A percentile compares a stretch with the other conserved stretches of the same genome.
Conservation (phyloP, 2,113 vertebrate species). For the Crypturellus undulatus region DNA sequence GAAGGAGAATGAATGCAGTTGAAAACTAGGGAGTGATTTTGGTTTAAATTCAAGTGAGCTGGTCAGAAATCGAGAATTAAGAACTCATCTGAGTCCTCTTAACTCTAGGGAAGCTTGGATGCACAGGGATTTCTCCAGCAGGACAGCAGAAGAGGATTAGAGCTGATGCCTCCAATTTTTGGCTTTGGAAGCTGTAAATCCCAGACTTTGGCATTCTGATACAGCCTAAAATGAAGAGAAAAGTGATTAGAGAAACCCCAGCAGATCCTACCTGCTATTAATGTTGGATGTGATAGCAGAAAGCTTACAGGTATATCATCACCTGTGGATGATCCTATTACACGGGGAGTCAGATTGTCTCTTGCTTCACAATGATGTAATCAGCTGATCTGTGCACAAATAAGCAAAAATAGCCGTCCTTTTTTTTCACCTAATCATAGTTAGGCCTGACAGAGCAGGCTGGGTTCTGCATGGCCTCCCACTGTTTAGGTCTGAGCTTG, state of each 20-base stretch:
- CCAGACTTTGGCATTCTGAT: neutral
- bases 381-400: neutral
- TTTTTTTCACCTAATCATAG: neutral
- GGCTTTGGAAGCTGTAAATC: neutral
- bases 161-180: neutral
- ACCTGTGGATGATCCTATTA: neutral
- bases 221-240: accelerated
- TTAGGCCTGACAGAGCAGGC: neutral
- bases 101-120: neutral
- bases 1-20: neutral
- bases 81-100: neutral
- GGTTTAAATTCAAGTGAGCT: neutral
- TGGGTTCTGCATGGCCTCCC: neutral
- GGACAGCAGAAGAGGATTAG: neutral
- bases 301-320: neutral
- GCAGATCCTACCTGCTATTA: neutral
- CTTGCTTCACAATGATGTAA: accelerated
- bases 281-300: neutral
- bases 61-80: neutral
- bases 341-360: neutral
- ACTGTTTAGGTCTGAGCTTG: neutral
- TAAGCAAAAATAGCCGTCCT: neutral
- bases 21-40: neutral
- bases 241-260: neutral
- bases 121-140: neutral